Evolutionary conservation across 1,140 invertebrate species (phyloP), one percentile per base, ranked within the genome.

Genomic region (Drusus annulatus): DNA sequence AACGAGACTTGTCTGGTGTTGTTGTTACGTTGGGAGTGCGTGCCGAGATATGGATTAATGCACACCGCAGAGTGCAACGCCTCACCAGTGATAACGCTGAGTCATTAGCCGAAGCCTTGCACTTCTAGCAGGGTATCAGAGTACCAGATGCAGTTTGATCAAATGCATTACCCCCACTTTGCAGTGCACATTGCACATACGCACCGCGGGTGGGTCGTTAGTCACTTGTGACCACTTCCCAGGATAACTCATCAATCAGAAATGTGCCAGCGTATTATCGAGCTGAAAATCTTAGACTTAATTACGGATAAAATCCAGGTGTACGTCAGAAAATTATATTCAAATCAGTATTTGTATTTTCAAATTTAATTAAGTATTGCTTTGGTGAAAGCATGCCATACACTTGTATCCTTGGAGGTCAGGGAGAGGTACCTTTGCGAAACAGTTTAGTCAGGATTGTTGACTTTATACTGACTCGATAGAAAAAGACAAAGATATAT

Each of bases 41-140:
- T 28, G 62, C 62, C 31, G 62, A 63, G 62, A 63, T 63, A 63
- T 63, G 25, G 62, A 63, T 63, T 63, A 63, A 63, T 63, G 62
- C 16, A 25, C 25, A 31, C 25, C 16, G 62, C 62, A 7, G 21
- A 25, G 25, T 28, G 13, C 4, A 25, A 63, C 62, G 62, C 62
- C 62, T 63, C 16, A 25, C 16, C 21, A 63, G 25, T 63, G 21
- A 63, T 63, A 23, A 63, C 5, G 62, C n/a, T 63, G 62, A 63
- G 56, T 60, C 56, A 60, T 60, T 60, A 60, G 56, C 36, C 10
- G 13, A 45, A 45, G 36, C 8, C 36, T 60, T 60, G 56, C 56
- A 60, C 16, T 60, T 60, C 23, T 60, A 21, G 56, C 23, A 2
- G 62, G 16, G 28, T 28, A 28, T 13, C 62, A 15, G 21, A 7